A percentile compares a stretch with the other conserved stretches of the same genome.
These are phyloP conservation scores for Lithodes maja DNA, from an alignment of 2,888 invertebrate species.

Conservation along the genomic window DNA sequence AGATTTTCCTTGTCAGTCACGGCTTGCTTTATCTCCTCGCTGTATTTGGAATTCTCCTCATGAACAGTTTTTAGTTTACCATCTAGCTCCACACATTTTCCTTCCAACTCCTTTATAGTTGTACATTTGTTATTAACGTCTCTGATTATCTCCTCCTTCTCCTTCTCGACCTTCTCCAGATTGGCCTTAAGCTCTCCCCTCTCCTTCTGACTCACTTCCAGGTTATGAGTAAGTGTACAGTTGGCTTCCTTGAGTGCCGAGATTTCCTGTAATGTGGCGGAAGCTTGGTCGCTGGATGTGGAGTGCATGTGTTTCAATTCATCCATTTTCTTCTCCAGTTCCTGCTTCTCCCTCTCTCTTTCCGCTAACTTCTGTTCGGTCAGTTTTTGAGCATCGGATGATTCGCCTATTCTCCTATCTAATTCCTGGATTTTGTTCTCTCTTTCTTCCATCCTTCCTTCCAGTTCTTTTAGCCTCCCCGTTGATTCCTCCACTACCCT, in stretches of 20 bases:
- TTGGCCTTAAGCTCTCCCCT: constrained; percentile 12
- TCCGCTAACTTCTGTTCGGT: not conserved
- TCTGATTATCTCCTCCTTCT: constrained; percentile 23
- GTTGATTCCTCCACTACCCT: constrained; percentile 23
- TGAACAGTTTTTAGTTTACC: constrained; percentile 11
- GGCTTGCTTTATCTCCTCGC: constrained; percentile 2
- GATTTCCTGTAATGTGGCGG: constrained; percentile 26
- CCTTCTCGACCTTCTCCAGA: constrained; percentile 31
- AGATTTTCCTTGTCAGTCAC: constrained; percentile 1
- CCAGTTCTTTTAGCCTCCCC: not conserved
- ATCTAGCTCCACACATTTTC: constrained; percentile 21
- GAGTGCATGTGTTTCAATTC: constrained; percentile 15
- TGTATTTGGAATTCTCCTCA: constrained; percentile 7
- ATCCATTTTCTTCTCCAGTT: constrained; percentile 13
- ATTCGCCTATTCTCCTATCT: not conserved
- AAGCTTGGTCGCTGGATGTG: not conserved
- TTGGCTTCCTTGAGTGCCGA: constrained; percentile 30
- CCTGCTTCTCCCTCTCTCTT: not conserved
- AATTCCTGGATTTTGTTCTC: not conserved
- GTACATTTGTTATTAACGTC: constrained; percentile 20
- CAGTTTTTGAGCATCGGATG: not conserved
- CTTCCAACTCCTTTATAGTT: constrained; percentile 20
- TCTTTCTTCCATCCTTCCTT: constrained; percentile 9
- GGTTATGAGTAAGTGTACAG: constrained; percentile 14
- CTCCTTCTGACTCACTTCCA: constrained; percentile 36